Evolutionary conservation across 2,797 vertebrate genomes (phyloP).

Genomic region (Typhlichthys subterraneus): DNA sequence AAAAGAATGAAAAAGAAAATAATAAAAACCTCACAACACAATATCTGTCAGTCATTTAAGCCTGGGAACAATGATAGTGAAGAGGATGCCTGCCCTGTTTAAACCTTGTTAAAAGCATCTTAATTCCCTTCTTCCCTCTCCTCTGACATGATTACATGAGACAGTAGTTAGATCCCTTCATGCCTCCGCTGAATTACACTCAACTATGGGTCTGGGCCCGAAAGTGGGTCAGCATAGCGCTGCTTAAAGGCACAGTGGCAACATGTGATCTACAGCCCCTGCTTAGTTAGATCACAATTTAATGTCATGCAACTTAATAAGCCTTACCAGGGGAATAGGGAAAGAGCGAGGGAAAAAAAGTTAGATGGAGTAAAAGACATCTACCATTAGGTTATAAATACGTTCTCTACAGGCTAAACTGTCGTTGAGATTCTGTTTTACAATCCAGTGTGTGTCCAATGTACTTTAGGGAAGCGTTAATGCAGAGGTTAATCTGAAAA

Average conservation of each 20-base stretch:
- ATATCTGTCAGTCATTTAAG: slow-evolving; percentile 32
- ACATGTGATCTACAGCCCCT: slow-evolving; percentile 32
- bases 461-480: slow-evolving; percentile 59
- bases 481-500: slow-evolving; percentile 72
- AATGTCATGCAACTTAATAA: slow-evolving; percentile 11
- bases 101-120: slow-evolving; percentile 61
- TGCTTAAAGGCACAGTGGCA: slow-evolving; percentile 67
- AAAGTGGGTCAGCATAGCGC: slow-evolving; percentile 75
- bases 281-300: slow-evolving; percentile 23
- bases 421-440: slow-evolving; percentile 16
- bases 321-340: neutral
- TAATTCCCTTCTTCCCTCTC: slow-evolving; percentile 56
- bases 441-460: slow-evolving; percentile 29
- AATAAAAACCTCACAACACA: slow-evolving; percentile 2
- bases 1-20: slow-evolving; percentile 7
- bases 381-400: neutral
- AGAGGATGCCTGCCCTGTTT: slow-evolving; percentile 12
- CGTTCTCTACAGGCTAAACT: slow-evolving; percentile 4
- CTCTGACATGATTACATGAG: slow-evolving; percentile 69
- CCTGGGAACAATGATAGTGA: slow-evolving; percentile 16
- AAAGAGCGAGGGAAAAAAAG: slow-evolving; percentile 3
- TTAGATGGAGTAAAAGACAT: too few species aligned
- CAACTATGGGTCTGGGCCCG: slow-evolving; percentile 61
- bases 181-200: slow-evolving; percentile 70
- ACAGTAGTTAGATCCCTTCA: slow-evolving; percentile 68